Evolutionary conservation across 2,888 invertebrate genomes (phyloP), one percentile per base, ranked within the genome.

Genomic region (Malthinus flaveolus): DNA sequence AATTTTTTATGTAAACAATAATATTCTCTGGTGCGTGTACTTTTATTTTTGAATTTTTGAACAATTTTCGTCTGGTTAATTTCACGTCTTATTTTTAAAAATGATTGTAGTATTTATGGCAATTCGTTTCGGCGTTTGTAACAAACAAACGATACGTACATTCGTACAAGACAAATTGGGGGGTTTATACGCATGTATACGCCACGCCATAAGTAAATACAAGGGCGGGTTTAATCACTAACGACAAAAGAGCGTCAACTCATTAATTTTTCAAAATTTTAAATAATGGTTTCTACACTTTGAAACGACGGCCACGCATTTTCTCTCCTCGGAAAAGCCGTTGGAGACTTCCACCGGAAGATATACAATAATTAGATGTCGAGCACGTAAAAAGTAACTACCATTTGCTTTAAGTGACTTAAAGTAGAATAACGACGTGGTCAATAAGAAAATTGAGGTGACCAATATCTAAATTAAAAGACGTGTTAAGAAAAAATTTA

Each of bases 201-300:
- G 55, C 51, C 59, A 60, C 59, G 59, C 56, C 56, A 60, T 56
- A 52, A 48, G 55, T 39, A 60, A 60, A 60, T 49, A 52, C 34
- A 33, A 36, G 59, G 59, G 59, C 55, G 59, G 49, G 32, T 47
- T 59, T 54, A 50, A 53, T 35, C 53, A 58, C 32, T 37, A 31
- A 12, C 13, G 49, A 54, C 35, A 35, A 52, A 42, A 35, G 23
- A 33, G 15, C 51, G 33, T 31, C 45, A 35, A 52, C 23, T 52
- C 52, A 34, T 31, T 32, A 39, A 50, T 50, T 42, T 42, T 42
- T 42, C 13, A 15, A 42, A 42, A 13, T 23, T 23, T 23, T 23
- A 23, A 23, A 23, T 23, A 23, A 23, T 23, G 3, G 23, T 23
- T 23, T 23, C n/a, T 23, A 23, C 23, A 23, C 23, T 5, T 23